These are phyloP conservation scores for Drosophila quadrilineata DNA, from an alignment of 1,140 invertebrate genomes.

Conservation along the genomic window DNA sequence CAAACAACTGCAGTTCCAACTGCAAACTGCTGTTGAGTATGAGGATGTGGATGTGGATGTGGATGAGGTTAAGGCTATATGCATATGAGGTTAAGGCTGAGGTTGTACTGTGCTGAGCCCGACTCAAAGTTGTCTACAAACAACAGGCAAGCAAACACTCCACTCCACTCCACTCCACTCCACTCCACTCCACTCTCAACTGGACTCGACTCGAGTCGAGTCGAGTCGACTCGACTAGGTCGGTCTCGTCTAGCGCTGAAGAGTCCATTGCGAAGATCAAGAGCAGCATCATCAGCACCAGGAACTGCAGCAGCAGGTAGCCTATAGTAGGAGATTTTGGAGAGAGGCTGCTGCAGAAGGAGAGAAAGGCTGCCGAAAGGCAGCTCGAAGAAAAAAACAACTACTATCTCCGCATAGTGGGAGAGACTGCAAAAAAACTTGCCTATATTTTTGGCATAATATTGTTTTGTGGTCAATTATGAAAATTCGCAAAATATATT, in stretches of 20 bases:
- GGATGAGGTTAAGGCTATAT: constrained; percentile 20
- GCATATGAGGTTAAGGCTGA: constrained; percentile 3
- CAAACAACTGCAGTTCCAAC: background rate
- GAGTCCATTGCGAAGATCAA: constrained; percentile 34
- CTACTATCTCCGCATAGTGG: too few species aligned
- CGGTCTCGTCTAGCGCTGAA: constrained; percentile 27
- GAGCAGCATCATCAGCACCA: too few species aligned
- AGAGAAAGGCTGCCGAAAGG: background rate
- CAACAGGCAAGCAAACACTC: constrained; percentile 73
- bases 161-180: too few species aligned
- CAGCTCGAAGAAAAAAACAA: background rate
- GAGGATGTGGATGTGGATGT: background rate
- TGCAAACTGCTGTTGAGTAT: background rate
- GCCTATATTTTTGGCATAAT: too few species aligned
- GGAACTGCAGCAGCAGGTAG: background rate
- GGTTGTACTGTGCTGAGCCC: constrained; percentile 9
- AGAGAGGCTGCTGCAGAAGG: background rate
- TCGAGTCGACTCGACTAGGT: too few species aligned
- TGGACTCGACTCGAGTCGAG: too few species aligned
- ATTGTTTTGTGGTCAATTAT: too few species aligned
- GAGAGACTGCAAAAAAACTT: constrained; percentile 21
- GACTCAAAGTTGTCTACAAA: constrained; percentile 66
- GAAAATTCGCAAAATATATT: too few species aligned
- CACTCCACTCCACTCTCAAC: too few species aligned
- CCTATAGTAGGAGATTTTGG: background rate